Evolutionary conservation across 2,888 invertebrate species (phyloP), one percentile per base, ranked within the genome.

Genomic region (Physocephala rufipes): DNA sequence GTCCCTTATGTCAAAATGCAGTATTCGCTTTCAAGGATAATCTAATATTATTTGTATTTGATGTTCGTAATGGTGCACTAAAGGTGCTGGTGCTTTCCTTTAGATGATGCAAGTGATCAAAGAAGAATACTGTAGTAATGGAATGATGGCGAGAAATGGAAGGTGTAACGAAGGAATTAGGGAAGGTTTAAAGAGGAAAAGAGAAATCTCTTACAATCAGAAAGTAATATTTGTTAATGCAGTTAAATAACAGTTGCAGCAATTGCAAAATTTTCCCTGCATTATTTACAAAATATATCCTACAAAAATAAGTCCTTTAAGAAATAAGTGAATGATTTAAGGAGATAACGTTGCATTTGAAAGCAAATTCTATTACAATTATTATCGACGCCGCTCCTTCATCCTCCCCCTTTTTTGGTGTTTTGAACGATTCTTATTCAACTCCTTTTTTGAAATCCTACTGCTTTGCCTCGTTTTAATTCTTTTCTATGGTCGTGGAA

Each of bases 21-120:
- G n/a, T n/a, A n/a, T n/a, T n/a, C n/a, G 82, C 81, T 81, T 82
- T 82, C 82, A 82, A 83, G 82, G 80, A 81, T 83, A 83, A 83
- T 83, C 82, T 81, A 83, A 83, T 83, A 83, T 83, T 82, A 81
- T 82, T 82, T 77, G 47, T 62, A 62, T 49, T 61, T 21, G 67
- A n/a, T 26, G 58, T n/a, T 65, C 51, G 49, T 12, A 49, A 53
- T 65, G 65, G 51, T 65, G 30, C 51, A 64, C 49, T 64, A 19
- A 47, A 64, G 64, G 47, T 49, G 65, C 21, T 28, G 65, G 65
- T 15, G 16, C 13, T n/a, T n/a, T 58, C 19, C 16, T 13, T 58
- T 4, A 21, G 21, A 24, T 5, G 4, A 13, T 15, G 15, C 2
- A 12, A n/a, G n/a, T n/a, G n/a, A n/a, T n/a, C n/a, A n/a, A n/a